Evolutionary conservation across 1,140 invertebrate species (phyloP).

Genomic region (Drosophila mauritiana): DNA sequence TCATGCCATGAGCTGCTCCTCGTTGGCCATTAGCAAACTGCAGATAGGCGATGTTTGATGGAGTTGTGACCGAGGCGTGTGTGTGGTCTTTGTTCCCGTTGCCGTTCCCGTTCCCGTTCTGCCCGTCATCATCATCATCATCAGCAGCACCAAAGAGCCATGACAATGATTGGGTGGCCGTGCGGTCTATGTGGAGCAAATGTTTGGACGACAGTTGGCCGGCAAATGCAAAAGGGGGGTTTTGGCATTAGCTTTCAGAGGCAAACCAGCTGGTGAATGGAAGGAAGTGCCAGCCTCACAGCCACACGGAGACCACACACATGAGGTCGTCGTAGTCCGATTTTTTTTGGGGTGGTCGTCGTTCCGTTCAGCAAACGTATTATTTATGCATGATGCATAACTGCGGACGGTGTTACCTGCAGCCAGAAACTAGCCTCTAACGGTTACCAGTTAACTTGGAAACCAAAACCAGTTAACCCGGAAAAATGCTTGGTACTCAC

Average conservation of each 20-base stretch:
- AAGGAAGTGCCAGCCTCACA: conserved; percentile 38
- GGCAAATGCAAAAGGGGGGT: conserved; percentile 1
- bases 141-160: conserved; percentile 14
- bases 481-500: conserved; percentile 86
- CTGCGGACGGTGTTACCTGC: background rate
- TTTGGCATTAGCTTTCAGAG: conserved; percentile 40
- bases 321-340: conserved; percentile 43
- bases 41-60: conserved; percentile 23
- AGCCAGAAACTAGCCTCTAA: conserved; percentile 29
- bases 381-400: conserved; percentile 69
- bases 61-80: conserved; percentile 3
- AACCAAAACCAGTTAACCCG: conserved; percentile 8
- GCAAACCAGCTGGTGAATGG: conserved; percentile 57
- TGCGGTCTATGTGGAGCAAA: conserved; percentile 50
- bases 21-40: conserved; percentile 41
- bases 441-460: conserved; percentile 15
- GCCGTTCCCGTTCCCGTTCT: conserved; percentile 7
- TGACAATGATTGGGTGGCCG: conserved; percentile 37
- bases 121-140: conserved; percentile 18
- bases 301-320: conserved; percentile 69
- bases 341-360: conserved; percentile 18
- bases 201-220: conserved; percentile 25
- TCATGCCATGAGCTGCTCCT: conserved; percentile 45
- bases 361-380: conserved; percentile 34
- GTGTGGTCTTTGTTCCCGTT: conserved; percentile 62